Percentiles rank a stretch among this genome's conserved stretches.
These are phyloP conservation scores for Reinhardtius hippoglossoides DNA, from an alignment of 2,113 vertebrate species.

Conservation along the genomic window DNA sequence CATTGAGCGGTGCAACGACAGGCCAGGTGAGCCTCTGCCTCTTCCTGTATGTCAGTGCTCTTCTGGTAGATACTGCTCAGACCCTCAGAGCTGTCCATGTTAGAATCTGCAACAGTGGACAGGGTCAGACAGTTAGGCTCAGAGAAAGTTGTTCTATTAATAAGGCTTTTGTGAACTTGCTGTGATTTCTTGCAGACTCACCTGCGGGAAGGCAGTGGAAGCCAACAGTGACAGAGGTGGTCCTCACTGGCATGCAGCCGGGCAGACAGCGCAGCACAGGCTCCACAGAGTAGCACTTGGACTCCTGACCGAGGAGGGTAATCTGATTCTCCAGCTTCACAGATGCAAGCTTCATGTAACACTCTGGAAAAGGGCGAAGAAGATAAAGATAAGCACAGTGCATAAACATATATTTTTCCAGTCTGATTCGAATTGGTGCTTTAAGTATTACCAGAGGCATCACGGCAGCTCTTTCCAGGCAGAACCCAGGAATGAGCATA, in stretches of 20 bases:
- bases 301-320: slow-evolving; percentile 60
- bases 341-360: slow-evolving; percentile 74
- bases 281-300: slow-evolving; percentile 83
- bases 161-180: background rate
- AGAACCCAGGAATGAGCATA: slow-evolving; percentile 86
- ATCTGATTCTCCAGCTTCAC: slow-evolving; percentile 79
- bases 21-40: slow-evolving; percentile 70
- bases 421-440: background rate
- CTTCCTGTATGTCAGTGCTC: slow-evolving; percentile 71
- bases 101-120: slow-evolving; percentile 59
- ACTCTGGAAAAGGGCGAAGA: slow-evolving; percentile 64
- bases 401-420: background rate
- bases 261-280: slow-evolving; percentile 80
- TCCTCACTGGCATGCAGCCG: slow-evolving; percentile 74
- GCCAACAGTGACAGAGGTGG: slow-evolving; percentile 65
- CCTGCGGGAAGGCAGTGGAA: slow-evolving; percentile 81
- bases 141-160: background rate
- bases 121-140: slow-evolving; percentile 1
- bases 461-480: slow-evolving; percentile 77
- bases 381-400: too few species aligned
- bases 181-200: slow-evolving; percentile 63
- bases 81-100: slow-evolving; percentile 35
- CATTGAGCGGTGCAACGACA: slow-evolving; percentile 74
- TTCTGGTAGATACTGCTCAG: slow-evolving; percentile 63
- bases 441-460: slow-evolving; percentile 49